A percentile compares a stretch with the other conserved stretches of the same genome.
Evolutionary conservation across 2,888 invertebrate genomes (phyloP).

Genomic region (Diaphora mendica): DNA sequence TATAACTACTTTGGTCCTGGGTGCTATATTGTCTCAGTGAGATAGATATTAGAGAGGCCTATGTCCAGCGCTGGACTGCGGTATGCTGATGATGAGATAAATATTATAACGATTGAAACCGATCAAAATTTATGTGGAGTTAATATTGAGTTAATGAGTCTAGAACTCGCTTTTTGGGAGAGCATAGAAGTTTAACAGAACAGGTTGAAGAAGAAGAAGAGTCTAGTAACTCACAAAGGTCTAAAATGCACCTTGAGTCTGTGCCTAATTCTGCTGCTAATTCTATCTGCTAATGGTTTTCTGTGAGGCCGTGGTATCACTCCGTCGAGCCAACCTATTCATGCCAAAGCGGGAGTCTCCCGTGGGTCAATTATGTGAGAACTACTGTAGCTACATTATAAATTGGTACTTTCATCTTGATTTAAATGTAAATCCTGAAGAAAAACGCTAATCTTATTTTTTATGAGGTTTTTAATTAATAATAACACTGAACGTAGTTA

Average conservation of each 20-base stretch:
- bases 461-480: neutral
- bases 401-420: neutral
- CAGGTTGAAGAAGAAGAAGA: no score
- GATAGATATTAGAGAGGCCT: no score
- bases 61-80: no score
- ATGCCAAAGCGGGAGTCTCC: no score
- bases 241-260: neutral
- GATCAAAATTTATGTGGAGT: no score
- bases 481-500: neutral
- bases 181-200: no score
- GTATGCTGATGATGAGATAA: no score
- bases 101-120: no score
- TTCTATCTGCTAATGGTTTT: no score
- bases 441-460: neutral
- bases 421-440: neutral
- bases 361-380: neutral
- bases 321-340: no score
- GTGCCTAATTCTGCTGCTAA: neutral
- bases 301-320: no score
- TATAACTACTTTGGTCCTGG: conserved; percentile 40
- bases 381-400: neutral
- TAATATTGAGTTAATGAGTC: neutral
- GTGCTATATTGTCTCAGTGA: conserved; percentile 27
- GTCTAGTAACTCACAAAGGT: neutral
- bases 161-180: neutral